phyloP scores from a whole-genome alignment of 2,888 invertebrate species.

The Zhuqinia jingwanae region DNA sequence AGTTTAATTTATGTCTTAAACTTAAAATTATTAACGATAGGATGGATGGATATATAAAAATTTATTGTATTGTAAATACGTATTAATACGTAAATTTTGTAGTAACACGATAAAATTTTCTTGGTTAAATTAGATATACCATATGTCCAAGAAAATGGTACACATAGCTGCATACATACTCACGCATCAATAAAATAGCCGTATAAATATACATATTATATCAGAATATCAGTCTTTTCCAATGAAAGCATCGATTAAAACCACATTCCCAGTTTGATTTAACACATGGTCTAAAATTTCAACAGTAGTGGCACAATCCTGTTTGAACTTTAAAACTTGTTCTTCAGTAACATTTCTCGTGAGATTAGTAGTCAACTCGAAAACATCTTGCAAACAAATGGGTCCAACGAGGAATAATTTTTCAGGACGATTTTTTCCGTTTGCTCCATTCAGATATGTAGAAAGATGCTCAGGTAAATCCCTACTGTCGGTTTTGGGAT shows the following conservation, averaged over 20 bases:
- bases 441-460: slow-evolving; percentile 38
- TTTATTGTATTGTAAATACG: too few relatives aligned
- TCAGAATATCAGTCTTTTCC: not conserved
- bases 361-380: slow-evolving; percentile 55
- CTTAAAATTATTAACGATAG: too few relatives aligned
- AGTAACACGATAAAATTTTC: too few relatives aligned
- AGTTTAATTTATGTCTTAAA: too few relatives aligned
- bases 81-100: too few relatives aligned
- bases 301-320: slow-evolving; percentile 6
- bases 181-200: too few relatives aligned
- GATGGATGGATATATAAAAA: too few relatives aligned
- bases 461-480: slow-evolving; percentile 20
- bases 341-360: slow-evolving; percentile 45
- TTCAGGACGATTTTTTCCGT: slow-evolving; percentile 52
- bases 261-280: slow-evolving; percentile 46
- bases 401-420: slow-evolving; percentile 49
- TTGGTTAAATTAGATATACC: too few relatives aligned
- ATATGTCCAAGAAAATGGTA: too few relatives aligned
- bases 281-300: slow-evolving; percentile 50
- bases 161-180: too few relatives aligned
- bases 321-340: slow-evolving; percentile 7
- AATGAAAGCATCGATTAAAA: slow-evolving; percentile 32
- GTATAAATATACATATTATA: too few relatives aligned
- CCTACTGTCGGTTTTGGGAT: slow-evolving; percentile 51
- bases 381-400: slow-evolving; percentile 47